These are phyloP conservation scores for Papilio gigon DNA, from an alignment of 2,888 invertebrate species.

Conservation along the genomic window DNA sequence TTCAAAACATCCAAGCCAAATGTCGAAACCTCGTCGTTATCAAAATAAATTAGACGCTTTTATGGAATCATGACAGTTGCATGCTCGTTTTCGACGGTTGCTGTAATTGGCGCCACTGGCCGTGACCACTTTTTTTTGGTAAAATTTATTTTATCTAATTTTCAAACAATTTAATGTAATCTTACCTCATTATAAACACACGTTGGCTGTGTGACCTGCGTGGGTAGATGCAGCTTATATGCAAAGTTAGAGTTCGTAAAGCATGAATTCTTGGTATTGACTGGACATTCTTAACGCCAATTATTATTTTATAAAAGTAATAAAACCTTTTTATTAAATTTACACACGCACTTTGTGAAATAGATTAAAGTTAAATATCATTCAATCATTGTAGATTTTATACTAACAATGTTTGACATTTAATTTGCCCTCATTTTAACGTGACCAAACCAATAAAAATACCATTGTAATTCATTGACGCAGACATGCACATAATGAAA, in stretches of 20 bases:
- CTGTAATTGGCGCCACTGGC: constrained; percentile 39
- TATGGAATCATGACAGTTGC: constrained; percentile 41
- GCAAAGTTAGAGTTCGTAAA: neutral
- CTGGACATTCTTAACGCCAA: neutral
- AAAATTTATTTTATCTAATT: constrained; percentile 36
- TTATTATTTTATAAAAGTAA: neutral
- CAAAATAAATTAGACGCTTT: constrained; percentile 40
- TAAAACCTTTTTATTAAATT: neutral
- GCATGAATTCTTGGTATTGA: neutral
- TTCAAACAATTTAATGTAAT: constrained; percentile 4
- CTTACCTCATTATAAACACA: neutral
- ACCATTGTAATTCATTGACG: constrained; percentile 22
- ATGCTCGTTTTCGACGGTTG: constrained; percentile 39
- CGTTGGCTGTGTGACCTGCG: neutral
- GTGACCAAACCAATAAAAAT: constrained; percentile 16
- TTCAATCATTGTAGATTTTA: neutral
- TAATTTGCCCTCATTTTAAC: constrained; percentile 7
- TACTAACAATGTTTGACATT: neutral
- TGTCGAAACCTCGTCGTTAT: constrained; percentile 39
- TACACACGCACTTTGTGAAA: neutral
- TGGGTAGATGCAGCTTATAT: too few relatives aligned
- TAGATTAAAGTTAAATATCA: neutral
- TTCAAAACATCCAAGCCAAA: constrained; percentile 2
- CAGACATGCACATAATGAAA: constrained; percentile 23
- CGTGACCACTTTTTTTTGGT: constrained; percentile 37